Conservation (phyloP, 2,797 vertebrate genomes). For the Percopsis omiscomaycus region DNA sequence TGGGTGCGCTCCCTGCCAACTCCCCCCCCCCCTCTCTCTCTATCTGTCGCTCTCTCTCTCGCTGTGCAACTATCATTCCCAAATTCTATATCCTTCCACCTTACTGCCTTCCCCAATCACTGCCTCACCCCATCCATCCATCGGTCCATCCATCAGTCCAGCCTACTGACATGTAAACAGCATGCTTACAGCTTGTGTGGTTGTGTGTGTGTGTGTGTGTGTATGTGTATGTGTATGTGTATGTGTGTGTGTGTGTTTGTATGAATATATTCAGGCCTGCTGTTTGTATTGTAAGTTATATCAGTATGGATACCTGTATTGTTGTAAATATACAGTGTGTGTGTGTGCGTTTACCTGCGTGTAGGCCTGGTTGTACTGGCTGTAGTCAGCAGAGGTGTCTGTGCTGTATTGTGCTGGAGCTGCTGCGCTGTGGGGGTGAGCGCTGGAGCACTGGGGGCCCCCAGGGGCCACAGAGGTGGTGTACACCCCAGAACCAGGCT, state of each 20-base stretch:
- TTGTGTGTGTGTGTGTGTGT: conserved; percentile 12
- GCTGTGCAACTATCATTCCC: conserved; percentile 58
- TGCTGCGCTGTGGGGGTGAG: conserved; percentile 76
- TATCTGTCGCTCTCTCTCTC: conserved; percentile 8
- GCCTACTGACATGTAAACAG: conserved; percentile 7
- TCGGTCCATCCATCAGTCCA: background rate
- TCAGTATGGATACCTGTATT: too few species aligned
- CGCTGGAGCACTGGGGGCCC: conserved; percentile 58
- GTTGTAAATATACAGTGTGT: background rate
- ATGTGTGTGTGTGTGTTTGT: background rate
- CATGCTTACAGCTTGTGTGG: background rate
- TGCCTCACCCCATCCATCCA: conserved; percentile 21
- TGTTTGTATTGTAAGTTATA: too few species aligned
- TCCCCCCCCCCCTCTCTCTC: conserved; percentile 47
- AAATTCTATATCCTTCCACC: conserved; percentile 48
- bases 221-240: background rate
- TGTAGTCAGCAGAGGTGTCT: conserved; percentile 81
- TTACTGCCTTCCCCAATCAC: conserved; percentile 37
- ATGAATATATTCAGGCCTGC: too few species aligned
- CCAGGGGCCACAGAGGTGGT: conserved; percentile 65
- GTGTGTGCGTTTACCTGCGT: conserved; percentile 70
- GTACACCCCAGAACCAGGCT: conserved; percentile 75
- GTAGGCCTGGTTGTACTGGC: conserved; percentile 85
- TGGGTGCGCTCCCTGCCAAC: conserved; percentile 73
- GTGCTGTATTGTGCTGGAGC: conserved; percentile 77